Conservation (phyloP, 92 coral and sea anemone genomes). For the Parazoanthus darwini region DNA sequence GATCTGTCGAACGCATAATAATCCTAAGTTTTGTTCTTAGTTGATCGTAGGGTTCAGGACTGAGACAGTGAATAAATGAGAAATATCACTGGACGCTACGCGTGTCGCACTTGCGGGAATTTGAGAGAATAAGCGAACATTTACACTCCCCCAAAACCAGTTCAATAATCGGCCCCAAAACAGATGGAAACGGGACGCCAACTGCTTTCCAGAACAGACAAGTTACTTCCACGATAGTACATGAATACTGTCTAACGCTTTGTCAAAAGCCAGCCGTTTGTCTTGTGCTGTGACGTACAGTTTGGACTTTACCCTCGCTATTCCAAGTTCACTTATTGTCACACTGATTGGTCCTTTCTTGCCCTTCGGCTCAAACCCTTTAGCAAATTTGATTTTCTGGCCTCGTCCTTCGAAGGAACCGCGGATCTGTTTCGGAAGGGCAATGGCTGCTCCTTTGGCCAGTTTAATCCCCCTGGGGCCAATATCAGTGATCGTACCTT, state of each 20-base stretch:
- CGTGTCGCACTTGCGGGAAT: no score
- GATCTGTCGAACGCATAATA: no score
- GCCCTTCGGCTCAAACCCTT: slow-evolving; percentile 88
- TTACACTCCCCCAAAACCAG: no score
- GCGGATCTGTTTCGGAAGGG: slow-evolving; percentile 74
- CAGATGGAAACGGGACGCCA: no score
- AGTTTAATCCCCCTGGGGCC: slow-evolving; percentile 93
- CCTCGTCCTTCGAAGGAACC: slow-evolving; percentile 55
- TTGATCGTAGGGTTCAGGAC: no score
- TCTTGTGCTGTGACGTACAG: slow-evolving; percentile 78
- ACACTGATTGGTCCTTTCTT: slow-evolving; percentile 90
- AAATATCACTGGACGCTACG: no score
- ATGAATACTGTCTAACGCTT: slow-evolving; percentile 82
- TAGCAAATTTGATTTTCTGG: slow-evolving; percentile 53
- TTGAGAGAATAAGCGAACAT: no score
- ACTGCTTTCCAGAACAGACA: no score
- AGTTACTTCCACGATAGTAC: slow-evolving; percentile 76
- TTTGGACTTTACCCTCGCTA: slow-evolving; percentile 59
- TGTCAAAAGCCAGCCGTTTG: slow-evolving; percentile 74
- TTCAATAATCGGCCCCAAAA: no score
- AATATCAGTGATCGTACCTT: slow-evolving; percentile 73
- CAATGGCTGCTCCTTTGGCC: slow-evolving; percentile 90
- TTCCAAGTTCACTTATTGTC: slow-evolving; percentile 70
- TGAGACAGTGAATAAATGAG: no score
- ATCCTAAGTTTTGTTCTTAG: no score